Base-by-base conservation (phyloP, 2,113 vertebrate species). In the Pelecanoides urinatrix region DNA sequence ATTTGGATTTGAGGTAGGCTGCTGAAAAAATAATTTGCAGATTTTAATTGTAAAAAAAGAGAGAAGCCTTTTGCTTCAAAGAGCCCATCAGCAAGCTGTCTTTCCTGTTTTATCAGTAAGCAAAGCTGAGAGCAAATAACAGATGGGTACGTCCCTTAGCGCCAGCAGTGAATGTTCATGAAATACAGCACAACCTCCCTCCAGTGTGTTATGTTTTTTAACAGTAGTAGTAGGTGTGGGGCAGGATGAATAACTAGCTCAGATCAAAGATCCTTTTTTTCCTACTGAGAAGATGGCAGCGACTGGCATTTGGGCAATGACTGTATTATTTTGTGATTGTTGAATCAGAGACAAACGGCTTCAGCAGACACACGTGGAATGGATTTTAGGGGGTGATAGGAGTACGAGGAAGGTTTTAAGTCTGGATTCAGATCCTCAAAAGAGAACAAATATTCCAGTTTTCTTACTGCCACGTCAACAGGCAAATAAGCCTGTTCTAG, bases 41-140 rank as follows among this genome's bases (percentile, higher is more conserved):
- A 90, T 92, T 95, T 97, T 97, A 98, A 98, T 98, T 98, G 96
- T 90, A 88, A 97, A 94, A 94, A 97, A 98, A 88, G 96, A 98
- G 96, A 96, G 91, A 92, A 97, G 86, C 62, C 79, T 85, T 97
- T 98, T 97, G 96, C 97, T 98, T 98, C 97, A 97, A 96, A 98
- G 94, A 98, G 72, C 96, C 95, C 97, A 98, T 98, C 97, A 98
- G 94, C 97, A 98, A 98, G 97, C 98, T 98, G 98, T 98, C 97
- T 97, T 96, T 97, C 94, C 96, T 90, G 90, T 97, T 98, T 98
- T 98, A 98, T 98, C 98, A 97, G 97, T 97, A 96, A 98, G 97
- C 78, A 79, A 97, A 95, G 95, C 97, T 88, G 96, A 97, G 95
- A 97, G 97, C 91, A 97, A 97, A 95, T 98, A 98, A 98, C 98